These are phyloP conservation scores for Barbus barbus DNA, from an alignment of 2,113 vertebrate species.

Conservation along the genomic window DNA sequence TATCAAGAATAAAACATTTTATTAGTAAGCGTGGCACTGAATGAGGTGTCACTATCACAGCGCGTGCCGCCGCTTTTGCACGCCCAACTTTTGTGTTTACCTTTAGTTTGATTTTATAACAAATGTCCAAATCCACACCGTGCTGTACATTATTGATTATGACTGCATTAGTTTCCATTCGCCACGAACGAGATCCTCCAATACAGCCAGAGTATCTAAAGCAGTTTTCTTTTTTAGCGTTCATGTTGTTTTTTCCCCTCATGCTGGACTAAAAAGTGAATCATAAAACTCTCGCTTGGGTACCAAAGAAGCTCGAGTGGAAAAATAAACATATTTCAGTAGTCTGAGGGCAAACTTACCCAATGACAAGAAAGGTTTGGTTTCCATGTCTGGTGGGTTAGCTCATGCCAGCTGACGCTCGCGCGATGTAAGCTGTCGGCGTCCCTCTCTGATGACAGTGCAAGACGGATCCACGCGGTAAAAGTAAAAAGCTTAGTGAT, in stretches of 20 bases:
- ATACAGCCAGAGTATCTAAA: neutral
- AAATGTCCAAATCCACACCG: neutral
- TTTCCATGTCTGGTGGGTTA: slow-evolving; percentile 78
- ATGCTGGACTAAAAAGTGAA: neutral
- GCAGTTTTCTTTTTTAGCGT: neutral
- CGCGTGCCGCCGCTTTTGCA: slow-evolving; percentile 29
- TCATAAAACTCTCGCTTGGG: slow-evolving; percentile 25
- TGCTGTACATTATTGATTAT: neutral
- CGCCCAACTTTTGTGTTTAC: slow-evolving; percentile 49
- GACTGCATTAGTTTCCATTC: neutral
- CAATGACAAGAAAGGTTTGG: slow-evolving; percentile 82
- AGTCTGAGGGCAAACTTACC: slow-evolving; percentile 70
- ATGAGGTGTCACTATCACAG: slow-evolving; percentile 29
- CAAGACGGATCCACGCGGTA: slow-evolving; percentile 58
- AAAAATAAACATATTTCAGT: slow-evolving; percentile 43
- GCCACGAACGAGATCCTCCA: neutral
- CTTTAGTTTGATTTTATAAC: slow-evolving; percentile 1
- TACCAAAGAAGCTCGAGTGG: slow-evolving; percentile 2
- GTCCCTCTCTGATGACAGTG: slow-evolving; percentile 49
- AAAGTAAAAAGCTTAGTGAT: slow-evolving; percentile 65
- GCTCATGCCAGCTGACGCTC: slow-evolving; percentile 79
- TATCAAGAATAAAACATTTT: neutral
- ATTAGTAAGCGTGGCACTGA: neutral
- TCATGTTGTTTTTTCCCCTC: neutral
- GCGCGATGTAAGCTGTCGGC: slow-evolving; percentile 64